Conservation (phyloP, 1,140 invertebrate species). For the Drosophila mauritiana region DNA sequence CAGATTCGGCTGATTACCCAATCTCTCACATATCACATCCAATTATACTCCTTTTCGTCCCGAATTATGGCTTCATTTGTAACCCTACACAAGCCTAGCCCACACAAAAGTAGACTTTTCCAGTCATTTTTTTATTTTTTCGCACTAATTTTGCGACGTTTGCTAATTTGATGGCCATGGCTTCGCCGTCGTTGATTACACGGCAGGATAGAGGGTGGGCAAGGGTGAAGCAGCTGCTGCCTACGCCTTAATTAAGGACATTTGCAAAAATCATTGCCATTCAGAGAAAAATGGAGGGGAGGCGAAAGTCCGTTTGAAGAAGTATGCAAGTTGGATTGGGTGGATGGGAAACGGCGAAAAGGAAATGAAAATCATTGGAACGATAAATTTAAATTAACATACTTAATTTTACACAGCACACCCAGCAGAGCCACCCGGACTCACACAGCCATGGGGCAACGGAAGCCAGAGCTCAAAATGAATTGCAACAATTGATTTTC, state of each 20-base stretch:
- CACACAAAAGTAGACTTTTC: constrained; percentile 9
- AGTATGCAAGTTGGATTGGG: constrained; percentile 57
- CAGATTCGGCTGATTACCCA: constrained; percentile 26
- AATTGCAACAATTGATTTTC: constrained; percentile 81
- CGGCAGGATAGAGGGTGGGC: constrained; percentile 4
- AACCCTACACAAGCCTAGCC: constrained; percentile 31
- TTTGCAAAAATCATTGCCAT: constrained; percentile 60
- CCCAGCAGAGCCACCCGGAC: background rate
- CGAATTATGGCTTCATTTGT: constrained; percentile 51
- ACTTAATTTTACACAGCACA: constrained; percentile 68
- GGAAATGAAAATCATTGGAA: constrained; percentile 76
- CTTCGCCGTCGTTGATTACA: constrained; percentile 56
- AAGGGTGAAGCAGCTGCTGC: constrained; percentile 27
- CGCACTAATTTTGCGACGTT: constrained; percentile 54
- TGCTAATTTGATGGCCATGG: constrained; percentile 57
- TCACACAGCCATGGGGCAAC: background rate
- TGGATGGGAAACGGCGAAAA: constrained; percentile 31
- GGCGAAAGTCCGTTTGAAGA: constrained; percentile 40
- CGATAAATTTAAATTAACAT: constrained; percentile 80
- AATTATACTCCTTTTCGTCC: constrained; percentile 36
- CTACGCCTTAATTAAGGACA: constrained; percentile 66
- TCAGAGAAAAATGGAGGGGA: constrained; percentile 3
- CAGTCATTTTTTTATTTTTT: constrained; percentile 3
- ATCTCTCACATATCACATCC: constrained; percentile 37
- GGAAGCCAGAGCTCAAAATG: constrained; percentile 51